phyloP scores from a whole-genome alignment of 2,113 vertebrate genomes.

The Sander lucioperca region DNA sequence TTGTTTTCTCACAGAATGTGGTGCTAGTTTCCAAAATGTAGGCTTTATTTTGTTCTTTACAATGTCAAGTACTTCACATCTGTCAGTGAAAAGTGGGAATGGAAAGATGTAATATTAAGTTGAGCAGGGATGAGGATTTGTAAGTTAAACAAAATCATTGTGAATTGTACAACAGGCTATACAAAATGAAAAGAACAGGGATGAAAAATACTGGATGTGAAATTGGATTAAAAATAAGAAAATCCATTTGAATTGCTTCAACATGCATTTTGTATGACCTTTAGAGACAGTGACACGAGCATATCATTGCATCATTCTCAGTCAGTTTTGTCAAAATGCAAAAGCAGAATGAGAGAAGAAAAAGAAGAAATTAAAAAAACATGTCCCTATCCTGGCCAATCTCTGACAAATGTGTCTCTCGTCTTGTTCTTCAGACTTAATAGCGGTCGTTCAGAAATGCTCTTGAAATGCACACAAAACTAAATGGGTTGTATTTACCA shows the following conservation, averaged over 20 bases:
- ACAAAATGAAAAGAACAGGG: background rate
- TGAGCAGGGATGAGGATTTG: slow-evolving; percentile 2
- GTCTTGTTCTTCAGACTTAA: slow-evolving; percentile 82
- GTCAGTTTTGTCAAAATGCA: slow-evolving; percentile 6
- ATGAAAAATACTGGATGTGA: background rate
- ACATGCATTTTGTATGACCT: slow-evolving; percentile 15
- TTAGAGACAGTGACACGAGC: background rate
- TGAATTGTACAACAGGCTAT: background rate
- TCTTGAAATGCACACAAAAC: background rate
- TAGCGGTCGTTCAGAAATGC: slow-evolving; percentile 59
- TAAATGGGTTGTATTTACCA: background rate
- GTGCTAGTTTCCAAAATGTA: background rate
- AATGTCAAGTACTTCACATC: background rate
- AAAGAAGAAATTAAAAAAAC: background rate
- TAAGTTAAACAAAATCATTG: background rate
- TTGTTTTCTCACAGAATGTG: slow-evolving; percentile 2
- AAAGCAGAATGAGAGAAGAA: background rate
- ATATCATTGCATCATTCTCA: background rate
- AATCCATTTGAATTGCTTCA: slow-evolving; percentile 27
- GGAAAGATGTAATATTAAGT: background rate
- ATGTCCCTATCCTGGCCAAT: slow-evolving; percentile 85
- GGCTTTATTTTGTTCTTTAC: background rate
- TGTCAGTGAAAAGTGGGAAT: background rate
- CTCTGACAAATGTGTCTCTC: slow-evolving; percentile 86
- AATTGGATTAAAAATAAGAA: slow-evolving; percentile 5